phyloP scores from a whole-genome alignment of 2,113 vertebrate genomes.

The Entelurus aequoreus region DNA sequence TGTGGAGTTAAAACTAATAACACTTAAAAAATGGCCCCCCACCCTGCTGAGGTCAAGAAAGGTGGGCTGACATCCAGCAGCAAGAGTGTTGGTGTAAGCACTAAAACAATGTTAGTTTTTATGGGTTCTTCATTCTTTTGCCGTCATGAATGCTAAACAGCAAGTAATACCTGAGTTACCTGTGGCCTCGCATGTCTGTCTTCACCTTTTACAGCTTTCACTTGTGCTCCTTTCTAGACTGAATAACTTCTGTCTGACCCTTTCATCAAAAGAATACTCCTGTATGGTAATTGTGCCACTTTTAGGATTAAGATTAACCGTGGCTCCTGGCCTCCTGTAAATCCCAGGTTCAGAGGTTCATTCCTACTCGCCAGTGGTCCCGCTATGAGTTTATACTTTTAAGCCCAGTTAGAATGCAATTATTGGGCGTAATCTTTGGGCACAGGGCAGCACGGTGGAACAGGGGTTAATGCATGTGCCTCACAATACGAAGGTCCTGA shows the following conservation, averaged over 20 bases:
- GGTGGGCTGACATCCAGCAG: conserved; percentile 27
- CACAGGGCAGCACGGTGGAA: too few species aligned
- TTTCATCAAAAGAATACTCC: conserved; percentile 1
- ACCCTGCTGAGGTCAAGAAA: conserved; percentile 47
- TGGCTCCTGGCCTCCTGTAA: conserved; percentile 28
- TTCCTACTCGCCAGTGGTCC: conserved; percentile 65
- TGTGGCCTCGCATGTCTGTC: conserved; percentile 19
- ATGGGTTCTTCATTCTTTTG: conserved; percentile 48
- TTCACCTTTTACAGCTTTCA: conserved; percentile 19
- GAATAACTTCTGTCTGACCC: neutral
- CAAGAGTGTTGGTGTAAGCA: conserved; percentile 13
- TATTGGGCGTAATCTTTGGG: conserved; percentile 27
- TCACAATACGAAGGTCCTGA: too few species aligned
- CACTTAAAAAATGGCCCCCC: conserved; percentile 10
- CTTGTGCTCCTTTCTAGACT: conserved; percentile 2
- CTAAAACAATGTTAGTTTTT: conserved; percentile 9
- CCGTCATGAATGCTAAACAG: conserved; percentile 41
- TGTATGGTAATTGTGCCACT: conserved; percentile 46
- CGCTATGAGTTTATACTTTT: conserved; percentile 63
- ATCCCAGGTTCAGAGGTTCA: conserved; percentile 53
- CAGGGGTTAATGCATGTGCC: too few species aligned
- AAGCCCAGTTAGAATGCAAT: conserved; percentile 67
- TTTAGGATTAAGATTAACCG: conserved; percentile 43
- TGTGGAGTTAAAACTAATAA: conserved; percentile 2
- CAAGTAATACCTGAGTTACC: conserved; percentile 50